Base-by-base conservation (phyloP, 2,888 invertebrate genomes). In the Tetheella fluctuosa region DNA sequence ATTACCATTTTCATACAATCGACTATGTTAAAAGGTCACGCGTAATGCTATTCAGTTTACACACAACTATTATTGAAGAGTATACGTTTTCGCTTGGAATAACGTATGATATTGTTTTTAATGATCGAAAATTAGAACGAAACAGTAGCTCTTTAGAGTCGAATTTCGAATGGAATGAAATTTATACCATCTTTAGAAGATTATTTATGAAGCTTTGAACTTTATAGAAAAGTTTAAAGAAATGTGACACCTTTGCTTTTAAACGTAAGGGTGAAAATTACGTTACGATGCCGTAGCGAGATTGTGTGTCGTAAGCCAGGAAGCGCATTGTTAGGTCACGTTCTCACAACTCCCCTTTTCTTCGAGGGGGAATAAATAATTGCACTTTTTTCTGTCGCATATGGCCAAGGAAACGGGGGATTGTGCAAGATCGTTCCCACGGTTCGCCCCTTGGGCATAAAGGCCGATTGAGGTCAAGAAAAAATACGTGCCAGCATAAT, bases 301-400 rank as follows among this genome's bases (percentile, higher is more conserved):
- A 85, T 85, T 81, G 83, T 85, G 85, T 87, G 88, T 88, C 89
- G 90, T 90, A 91, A 92, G 91, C 89, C 90, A 91, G 93, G 92
- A 92, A 92, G 92, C 91, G 84, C 88, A 91, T 93, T 93, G 93
- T 93, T 91, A 86, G 93, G 92, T 91, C 93, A 93, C 93, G 93
- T 92, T 92, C 93, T 89, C 92, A 92, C 92, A 91, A 87, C 91
- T 91, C 91, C 91, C 90, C 91, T 89, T 91, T 92, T 92, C 90
- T 91, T 91, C 85, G 88, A 89, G 90, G 91, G 90, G 90, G 91
- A 91, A 91, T 91, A 91, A 91, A 91, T 92, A 91, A 93, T 92
- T 93, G 93, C 91, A 92, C 90, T 93, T 93, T 93, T 93, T 93
- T 92, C 90, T 90, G 91, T 90, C 92, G 89, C 93, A 93, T 91